phyloP scores from a whole-genome alignment of 1,140 invertebrate species.

The Sminthurinus signatus region DNA sequence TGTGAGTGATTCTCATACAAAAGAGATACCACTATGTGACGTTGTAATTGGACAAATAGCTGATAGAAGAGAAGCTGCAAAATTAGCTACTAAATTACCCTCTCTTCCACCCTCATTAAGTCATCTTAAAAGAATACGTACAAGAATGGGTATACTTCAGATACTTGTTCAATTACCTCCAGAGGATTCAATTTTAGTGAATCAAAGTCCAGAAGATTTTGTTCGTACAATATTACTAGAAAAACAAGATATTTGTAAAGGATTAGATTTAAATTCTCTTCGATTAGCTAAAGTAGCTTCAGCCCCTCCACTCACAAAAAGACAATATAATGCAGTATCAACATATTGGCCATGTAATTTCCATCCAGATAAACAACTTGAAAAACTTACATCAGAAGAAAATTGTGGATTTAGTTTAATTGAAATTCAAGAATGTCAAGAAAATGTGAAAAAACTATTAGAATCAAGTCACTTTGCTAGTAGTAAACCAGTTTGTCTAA shows the following conservation, averaged over 20 bases:
- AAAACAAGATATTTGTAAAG: conserved; percentile 47
- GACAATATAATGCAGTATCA: conserved; percentile 58
- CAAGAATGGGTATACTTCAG: conserved; percentile 51
- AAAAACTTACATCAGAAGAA: conserved; percentile 52
- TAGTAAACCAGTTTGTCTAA: conserved; percentile 52
- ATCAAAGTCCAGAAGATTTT: conserved; percentile 15
- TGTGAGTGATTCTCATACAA: conserved; percentile 50
- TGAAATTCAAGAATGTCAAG: conserved; percentile 53
- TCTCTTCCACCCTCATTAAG: conserved; percentile 54
- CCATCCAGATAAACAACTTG: conserved; percentile 62
- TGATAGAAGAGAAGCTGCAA: conserved; percentile 57
- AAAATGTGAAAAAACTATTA: conserved; percentile 57
- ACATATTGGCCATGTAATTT: conserved; percentile 78
- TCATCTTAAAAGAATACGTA: conserved; percentile 64
- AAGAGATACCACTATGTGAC: conserved; percentile 51
- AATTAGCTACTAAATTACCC: conserved; percentile 52
- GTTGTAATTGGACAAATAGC: conserved; percentile 56
- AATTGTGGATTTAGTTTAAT: conserved; percentile 54
- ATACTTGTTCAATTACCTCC: conserved; percentile 51
- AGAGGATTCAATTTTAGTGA: too few relatives aligned
- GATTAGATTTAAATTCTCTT: conserved; percentile 50
- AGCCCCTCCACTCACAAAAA: conserved; percentile 55
- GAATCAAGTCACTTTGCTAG: conserved; percentile 48
- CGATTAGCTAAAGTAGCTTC: conserved; percentile 56
- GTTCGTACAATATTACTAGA: conserved; percentile 32